Conservation (phyloP, 2,113 vertebrate genomes). For the Nannobrachium achirus region DNA sequence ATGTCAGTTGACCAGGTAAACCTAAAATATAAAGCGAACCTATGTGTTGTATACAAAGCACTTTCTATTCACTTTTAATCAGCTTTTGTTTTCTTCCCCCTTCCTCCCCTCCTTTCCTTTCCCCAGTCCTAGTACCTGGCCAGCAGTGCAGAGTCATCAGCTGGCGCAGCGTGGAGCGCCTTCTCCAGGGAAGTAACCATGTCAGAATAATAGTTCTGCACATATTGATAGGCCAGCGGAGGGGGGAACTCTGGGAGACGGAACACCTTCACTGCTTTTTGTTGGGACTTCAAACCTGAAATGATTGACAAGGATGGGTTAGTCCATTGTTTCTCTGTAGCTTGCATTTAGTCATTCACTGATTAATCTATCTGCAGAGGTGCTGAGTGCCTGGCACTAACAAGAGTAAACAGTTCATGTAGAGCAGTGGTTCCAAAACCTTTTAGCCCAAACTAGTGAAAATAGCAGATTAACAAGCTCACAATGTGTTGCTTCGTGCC, state of each 20-base stretch:
- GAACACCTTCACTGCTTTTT: conserved; percentile 79
- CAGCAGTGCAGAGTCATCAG: conserved; percentile 84
- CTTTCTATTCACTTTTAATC: background rate
- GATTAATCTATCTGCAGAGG: background rate
- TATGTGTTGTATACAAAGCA: no score
- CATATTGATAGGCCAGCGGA: conserved; percentile 85
- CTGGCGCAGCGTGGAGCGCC: conserved; percentile 77
- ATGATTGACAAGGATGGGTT: background rate
- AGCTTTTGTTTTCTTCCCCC: background rate
- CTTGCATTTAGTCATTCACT: background rate
- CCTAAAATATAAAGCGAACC: no score
- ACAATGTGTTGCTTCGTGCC: no score
- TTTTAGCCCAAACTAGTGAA: no score
- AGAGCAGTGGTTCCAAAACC: no score
- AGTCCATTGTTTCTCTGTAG: background rate
- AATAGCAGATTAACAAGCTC: no score
- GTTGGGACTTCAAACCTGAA: conserved; percentile 74
- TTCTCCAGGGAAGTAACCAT: conserved; percentile 83
- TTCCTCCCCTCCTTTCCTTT: background rate
- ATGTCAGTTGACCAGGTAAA: no score
- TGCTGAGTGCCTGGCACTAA: no score
- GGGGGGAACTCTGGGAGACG: conserved; percentile 92
- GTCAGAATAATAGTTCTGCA: conserved; percentile 88
- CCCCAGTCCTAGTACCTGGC: conserved; percentile 85
- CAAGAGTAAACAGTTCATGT: no score